These are phyloP conservation scores for Sylvilagus floridanus DNA, from an alignment of 2,797 vertebrate species.

Conservation along the genomic window DNA sequence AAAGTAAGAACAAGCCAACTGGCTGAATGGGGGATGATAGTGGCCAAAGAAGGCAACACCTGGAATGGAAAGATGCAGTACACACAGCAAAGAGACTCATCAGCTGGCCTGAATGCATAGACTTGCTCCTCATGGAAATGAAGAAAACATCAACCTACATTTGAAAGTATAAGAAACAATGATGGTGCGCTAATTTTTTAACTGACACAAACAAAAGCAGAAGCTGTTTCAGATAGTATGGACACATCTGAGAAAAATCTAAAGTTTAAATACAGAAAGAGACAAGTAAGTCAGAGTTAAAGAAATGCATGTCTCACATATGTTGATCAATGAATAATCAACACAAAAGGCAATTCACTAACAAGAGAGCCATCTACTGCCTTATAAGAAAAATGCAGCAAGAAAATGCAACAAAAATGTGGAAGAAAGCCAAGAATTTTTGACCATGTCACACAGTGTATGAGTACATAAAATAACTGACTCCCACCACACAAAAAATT, in stretches of 20 bases:
- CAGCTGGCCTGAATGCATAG: accelerated
- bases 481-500: background rate
- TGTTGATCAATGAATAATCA: slow-evolving; percentile 70
- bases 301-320: slow-evolving; percentile 71
- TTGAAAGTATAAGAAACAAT: background rate
- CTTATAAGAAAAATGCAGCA: slow-evolving; percentile 82
- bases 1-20: background rate
- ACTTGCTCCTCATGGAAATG: background rate
- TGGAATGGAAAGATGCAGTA: accelerated
- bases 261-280: slow-evolving; percentile 55
- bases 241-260: slow-evolving; percentile 26
- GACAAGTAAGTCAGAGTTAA: slow-evolving; percentile 55
- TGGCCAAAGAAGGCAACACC: background rate
- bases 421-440: slow-evolving; percentile 64
- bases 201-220: slow-evolving; percentile 51
- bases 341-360: slow-evolving; percentile 83
- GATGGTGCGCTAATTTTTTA: background rate
- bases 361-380: slow-evolving; percentile 90
- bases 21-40: background rate
- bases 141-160: background rate
- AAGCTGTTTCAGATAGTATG: background rate
- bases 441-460: background rate
- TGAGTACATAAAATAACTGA: background rate
- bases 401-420: slow-evolving; percentile 45
- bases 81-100: background rate